Conservation (phyloP, 2,797 vertebrate genomes). For the Psittacula derbiana region DNA sequence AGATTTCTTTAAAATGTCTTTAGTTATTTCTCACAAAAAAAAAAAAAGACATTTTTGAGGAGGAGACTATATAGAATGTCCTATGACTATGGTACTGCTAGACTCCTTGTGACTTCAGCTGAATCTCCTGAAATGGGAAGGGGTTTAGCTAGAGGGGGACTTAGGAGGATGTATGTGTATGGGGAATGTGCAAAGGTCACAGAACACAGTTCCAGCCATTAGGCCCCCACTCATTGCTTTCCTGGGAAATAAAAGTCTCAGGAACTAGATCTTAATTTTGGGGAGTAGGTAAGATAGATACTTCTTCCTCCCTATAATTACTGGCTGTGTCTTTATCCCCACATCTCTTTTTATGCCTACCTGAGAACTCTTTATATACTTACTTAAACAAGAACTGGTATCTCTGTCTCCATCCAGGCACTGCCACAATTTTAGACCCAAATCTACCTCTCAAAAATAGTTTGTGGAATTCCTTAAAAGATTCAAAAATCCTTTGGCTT, state of each 20-base stretch:
- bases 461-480: background rate
- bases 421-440: background rate
- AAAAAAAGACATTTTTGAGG: background rate
- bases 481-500: background rate
- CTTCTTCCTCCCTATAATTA: background rate
- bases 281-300: background rate
- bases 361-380: background rate
- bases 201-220: background rate
- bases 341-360: background rate
- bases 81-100: background rate
- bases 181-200: background rate
- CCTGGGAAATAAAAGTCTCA: background rate
- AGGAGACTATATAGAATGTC: background rate
- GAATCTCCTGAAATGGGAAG: background rate
- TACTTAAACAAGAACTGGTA: fast-evolving
- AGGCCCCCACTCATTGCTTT: background rate
- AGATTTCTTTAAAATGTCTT: background rate
- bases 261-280: background rate
- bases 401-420: background rate
- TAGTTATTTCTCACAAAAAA: background rate
- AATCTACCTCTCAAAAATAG: background rate
- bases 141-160: background rate
- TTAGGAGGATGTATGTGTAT: background rate
- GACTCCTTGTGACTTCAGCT: background rate
- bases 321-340: background rate